Evolutionary conservation across 2,113 vertebrate species (phyloP).

Genomic region (Pollachius pollachius): DNA sequence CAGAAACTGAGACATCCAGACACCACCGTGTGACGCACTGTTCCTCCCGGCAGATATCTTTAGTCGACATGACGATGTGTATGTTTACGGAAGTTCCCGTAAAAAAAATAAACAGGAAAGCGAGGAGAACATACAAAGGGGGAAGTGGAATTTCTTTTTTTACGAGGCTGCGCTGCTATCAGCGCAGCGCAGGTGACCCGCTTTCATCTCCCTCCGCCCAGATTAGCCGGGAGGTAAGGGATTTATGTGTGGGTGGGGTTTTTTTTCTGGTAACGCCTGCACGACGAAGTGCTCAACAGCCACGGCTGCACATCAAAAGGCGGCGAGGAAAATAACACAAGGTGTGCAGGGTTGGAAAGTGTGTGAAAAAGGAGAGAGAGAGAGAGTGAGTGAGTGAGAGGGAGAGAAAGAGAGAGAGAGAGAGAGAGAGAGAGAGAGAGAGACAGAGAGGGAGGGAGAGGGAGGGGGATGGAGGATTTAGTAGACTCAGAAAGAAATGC

Average conservation of each 20-base stretch:
- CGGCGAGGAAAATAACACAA: conserved; percentile 17
- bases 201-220: conserved; percentile 26
- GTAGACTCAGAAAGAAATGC: neutral
- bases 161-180: conserved; percentile 46
- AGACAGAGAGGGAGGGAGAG: neutral
- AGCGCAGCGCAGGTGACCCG: conserved; percentile 52
- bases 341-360: neutral
- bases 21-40: too few species aligned
- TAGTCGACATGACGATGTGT: too few species aligned
- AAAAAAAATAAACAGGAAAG: neutral
- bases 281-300: neutral
- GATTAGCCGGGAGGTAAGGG: conserved; percentile 49
- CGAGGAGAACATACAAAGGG: neutral
- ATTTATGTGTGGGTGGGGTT: conserved; percentile 12
- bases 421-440: neutral
- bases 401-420: neutral
- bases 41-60: too few species aligned
- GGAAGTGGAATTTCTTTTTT: conserved; percentile 18
- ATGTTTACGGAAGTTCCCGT: too few species aligned
- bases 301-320: conserved; percentile 37
- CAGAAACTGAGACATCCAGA: too few species aligned
- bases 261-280: neutral
- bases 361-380: neutral
- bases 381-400: neutral
- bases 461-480: neutral